Conservation (phyloP, 2,797 vertebrate species). For the Poecilia velifera region DNA sequence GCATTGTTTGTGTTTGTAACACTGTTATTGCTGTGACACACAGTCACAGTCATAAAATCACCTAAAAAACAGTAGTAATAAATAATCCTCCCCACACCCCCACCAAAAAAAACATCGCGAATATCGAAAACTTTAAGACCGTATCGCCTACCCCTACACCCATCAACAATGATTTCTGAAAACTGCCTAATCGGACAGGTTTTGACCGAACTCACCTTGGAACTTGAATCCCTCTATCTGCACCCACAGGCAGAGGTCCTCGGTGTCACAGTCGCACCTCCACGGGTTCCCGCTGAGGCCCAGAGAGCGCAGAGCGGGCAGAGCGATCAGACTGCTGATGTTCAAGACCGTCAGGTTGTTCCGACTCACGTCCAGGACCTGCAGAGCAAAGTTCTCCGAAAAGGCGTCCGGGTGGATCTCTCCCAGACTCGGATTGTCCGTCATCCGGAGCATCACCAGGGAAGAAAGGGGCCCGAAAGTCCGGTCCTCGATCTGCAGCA, state of each 20-base stretch:
- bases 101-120: too few species aligned
- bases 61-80: too few species aligned
- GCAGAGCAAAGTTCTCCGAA: slow-evolving; percentile 88
- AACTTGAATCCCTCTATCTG: slow-evolving; percentile 86
- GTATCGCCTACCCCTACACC: neutral
- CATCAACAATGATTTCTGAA: neutral
- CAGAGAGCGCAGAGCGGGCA: slow-evolving; percentile 85
- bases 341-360: slow-evolving; percentile 89
- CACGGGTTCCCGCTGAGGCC: slow-evolving; percentile 92
- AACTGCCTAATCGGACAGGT: neutral
- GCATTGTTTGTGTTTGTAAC: too few species aligned
- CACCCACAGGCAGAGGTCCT: slow-evolving; percentile 90
- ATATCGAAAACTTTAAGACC: too few species aligned
- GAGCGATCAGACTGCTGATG: slow-evolving; percentile 81
- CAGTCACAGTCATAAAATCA: too few species aligned
- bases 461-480: slow-evolving; percentile 90
- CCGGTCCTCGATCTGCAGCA: slow-evolving; percentile 86
- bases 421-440: slow-evolving; percentile 87
- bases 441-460: slow-evolving; percentile 91
- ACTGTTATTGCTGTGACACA: too few species aligned
- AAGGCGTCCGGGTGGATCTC: slow-evolving; percentile 88
- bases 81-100: too few species aligned
- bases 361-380: slow-evolving; percentile 89
- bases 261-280: slow-evolving; percentile 92
- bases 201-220: slow-evolving; percentile 85